Percentiles rank a stretch among this genome's conserved stretches.
phyloP scores from a whole-genome alignment of 2,888 invertebrate species.

The Agrotis clavis region DNA sequence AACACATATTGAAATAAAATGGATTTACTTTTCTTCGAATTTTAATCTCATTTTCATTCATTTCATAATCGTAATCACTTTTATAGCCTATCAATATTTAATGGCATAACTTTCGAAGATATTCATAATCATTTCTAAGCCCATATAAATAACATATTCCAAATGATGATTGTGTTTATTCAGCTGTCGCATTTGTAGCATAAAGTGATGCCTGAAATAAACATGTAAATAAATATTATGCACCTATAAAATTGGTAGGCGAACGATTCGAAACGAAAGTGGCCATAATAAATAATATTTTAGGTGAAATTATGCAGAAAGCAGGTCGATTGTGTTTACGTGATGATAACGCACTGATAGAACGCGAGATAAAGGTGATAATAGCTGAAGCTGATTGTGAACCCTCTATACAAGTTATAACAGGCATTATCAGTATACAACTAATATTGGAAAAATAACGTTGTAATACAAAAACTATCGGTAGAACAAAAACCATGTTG shows the following conservation, averaged over 20 bases:
- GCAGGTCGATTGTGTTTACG: constrained; percentile 65
- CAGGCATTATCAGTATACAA: constrained; percentile 32
- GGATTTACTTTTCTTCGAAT: neutral
- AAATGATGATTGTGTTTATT: constrained; percentile 50
- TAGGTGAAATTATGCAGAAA: constrained; percentile 67
- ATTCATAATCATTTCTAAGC: constrained; percentile 18
- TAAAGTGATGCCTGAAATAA: constrained; percentile 56
- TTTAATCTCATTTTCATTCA: neutral
- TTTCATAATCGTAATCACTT: neutral
- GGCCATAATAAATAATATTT: constrained; percentile 52
- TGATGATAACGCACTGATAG: constrained; percentile 65
- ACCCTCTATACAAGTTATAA: constrained; percentile 28
- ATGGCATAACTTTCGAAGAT: constrained; percentile 1
- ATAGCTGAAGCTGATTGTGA: constrained; percentile 44
- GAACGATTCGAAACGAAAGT: constrained; percentile 54
- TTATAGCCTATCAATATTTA: constrained; percentile 5
- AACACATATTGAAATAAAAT: neutral
- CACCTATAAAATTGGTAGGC: constrained; percentile 43
- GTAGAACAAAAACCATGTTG: neutral
- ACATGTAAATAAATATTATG: constrained; percentile 48
- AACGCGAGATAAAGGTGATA: constrained; percentile 65
- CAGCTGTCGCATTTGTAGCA: constrained; percentile 51
- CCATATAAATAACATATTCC: constrained; percentile 35
- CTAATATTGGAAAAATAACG: constrained; percentile 10
- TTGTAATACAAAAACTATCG: constrained; percentile 20